These are phyloP conservation scores for Mayetiola destructor DNA, from an alignment of 2,888 invertebrate species.

Conservation along the genomic window DNA sequence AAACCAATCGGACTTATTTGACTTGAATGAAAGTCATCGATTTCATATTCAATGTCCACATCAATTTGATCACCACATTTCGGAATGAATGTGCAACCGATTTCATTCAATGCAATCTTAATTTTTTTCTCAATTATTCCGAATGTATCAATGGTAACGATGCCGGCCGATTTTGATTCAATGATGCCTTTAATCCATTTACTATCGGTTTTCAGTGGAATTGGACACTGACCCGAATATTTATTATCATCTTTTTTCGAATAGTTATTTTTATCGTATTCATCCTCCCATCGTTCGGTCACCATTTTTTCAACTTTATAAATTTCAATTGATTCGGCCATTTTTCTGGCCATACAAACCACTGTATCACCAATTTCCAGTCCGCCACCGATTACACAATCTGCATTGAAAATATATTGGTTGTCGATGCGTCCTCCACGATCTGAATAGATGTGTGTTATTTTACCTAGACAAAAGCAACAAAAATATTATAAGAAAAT, in stretches of 20 bases:
- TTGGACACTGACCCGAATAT: background rate
- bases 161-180: background rate
- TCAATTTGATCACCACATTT: constrained; percentile 54
- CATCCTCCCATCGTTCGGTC: background rate
- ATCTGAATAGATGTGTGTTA: constrained; percentile 18
- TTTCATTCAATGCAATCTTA: constrained; percentile 24
- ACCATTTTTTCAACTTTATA: constrained; percentile 38
- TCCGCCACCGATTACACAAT: constrained; percentile 18
- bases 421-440: constrained; percentile 40
- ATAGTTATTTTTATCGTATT: no score
- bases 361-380: constrained; percentile 41
- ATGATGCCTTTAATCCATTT: background rate
- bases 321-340: constrained; percentile 35
- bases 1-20: background rate
- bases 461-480: background rate
- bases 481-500: background rate
- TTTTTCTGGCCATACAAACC: constrained; percentile 41
- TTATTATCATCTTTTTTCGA: background rate
- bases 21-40: constrained; percentile 36
- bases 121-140: background rate
- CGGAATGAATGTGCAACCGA: constrained; percentile 49
- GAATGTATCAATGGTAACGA: background rate
- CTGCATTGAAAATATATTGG: background rate
- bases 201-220: background rate
- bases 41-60: constrained; percentile 47